Base-by-base conservation (phyloP, 2,888 invertebrate species). In the Protophormia terraenovae region DNA sequence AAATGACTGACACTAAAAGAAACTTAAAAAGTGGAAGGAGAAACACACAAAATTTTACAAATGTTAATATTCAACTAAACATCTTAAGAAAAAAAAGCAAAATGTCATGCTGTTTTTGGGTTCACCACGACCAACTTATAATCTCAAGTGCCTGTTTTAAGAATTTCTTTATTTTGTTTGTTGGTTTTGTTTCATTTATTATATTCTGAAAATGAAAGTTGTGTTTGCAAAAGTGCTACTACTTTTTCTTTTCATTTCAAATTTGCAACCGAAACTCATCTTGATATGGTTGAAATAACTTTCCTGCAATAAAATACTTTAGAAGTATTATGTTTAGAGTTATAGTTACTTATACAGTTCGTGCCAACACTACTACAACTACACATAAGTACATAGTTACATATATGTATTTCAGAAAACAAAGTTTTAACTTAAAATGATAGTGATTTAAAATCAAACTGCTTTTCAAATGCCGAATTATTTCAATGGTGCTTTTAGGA, bases 221-320 rank as follows among this genome's bases (percentile, higher is more conserved):
- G 55, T 47, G 22, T 69, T 67, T 67, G 22, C 47, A 19, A 75
- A 64, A 64, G 53, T 64, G 32, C 62, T 32, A 19, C 35, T 32
- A 16, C 19, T 16, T 62, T 38, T 50, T 47, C 12, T 41, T 29
- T 16, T 5, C 50, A 38, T 53, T 66, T 38, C 7, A 24, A 29
- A 29, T 38, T 27, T 45, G 66, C 27, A 55, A 47, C 24, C 16
- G 50, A 75, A 47, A 82, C 10, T 71, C 62, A 41, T 71, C 12
- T 32, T 69, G 75, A 71, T 62, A 76, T 71, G 69, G 45, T 55
- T 82, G 76, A 47, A 53, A 76, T 19, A 76, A 76, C 76, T 76
- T 71, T 75, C 14, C 14, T 67, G 45, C 14, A 41, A 35, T 1
- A 60, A 27, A 69, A 35, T 38, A 38, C 29, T 22, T 71, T 3